phyloP scores from a whole-genome alignment of 1,140 invertebrate species.

The Aporrectodea caliginosa region DNA sequence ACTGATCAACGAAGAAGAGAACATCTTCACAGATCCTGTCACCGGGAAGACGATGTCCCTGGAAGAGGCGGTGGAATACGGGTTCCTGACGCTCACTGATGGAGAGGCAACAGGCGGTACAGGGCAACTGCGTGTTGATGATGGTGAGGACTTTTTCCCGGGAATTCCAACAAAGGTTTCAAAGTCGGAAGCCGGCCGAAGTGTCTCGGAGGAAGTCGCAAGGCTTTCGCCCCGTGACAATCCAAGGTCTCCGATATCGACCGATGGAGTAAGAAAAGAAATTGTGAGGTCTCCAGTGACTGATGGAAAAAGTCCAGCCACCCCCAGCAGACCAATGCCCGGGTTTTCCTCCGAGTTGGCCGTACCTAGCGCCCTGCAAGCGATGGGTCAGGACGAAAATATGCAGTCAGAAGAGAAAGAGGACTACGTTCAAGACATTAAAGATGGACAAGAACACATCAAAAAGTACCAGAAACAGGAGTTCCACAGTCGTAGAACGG shows the following conservation, averaged over 20 bases:
- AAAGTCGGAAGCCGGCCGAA: background rate
- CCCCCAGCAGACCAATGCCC: background rate
- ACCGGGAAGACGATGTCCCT: slow-evolving; percentile 71
- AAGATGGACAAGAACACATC: slow-evolving; percentile 27
- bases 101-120: slow-evolving; percentile 61
- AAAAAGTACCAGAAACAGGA: slow-evolving; percentile 62
- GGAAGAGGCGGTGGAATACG: slow-evolving; percentile 72
- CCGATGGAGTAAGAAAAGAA: background rate
- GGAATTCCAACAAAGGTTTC: background rate
- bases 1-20: slow-evolving; percentile 72
- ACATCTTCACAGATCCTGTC: slow-evolving; percentile 75
- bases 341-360: background rate
- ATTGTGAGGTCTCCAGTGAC: background rate
- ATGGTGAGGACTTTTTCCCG: background rate
- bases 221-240: background rate
- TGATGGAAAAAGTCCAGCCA: background rate
- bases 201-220: background rate
- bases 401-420: slow-evolving; percentile 29
- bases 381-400: slow-evolving; percentile 20
- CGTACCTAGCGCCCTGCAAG: background rate
- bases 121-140: background rate
- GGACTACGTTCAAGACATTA: slow-evolving; percentile 22
- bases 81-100: slow-evolving; percentile 72
- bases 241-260: background rate
- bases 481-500: slow-evolving; percentile 72